These are phyloP conservation scores for Alouatta palliata DNA, from an alignment of 2,113 vertebrate species.

Conservation along the genomic window DNA sequence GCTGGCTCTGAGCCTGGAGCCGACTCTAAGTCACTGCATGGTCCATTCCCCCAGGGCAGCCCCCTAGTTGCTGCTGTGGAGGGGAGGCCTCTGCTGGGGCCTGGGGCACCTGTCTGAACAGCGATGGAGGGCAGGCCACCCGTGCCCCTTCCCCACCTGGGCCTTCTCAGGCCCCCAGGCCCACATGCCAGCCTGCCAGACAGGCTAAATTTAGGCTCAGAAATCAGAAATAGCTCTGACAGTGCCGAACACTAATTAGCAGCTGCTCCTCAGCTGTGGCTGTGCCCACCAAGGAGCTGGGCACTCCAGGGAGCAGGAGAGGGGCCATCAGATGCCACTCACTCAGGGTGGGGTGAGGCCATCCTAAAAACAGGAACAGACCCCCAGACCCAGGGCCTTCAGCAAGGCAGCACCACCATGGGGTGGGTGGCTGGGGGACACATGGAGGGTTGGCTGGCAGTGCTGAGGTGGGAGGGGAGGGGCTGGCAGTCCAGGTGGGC, in stretches of 20 bases:
- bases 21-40: neutral
- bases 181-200: conserved; percentile 69
- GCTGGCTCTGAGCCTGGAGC: neutral
- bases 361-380: neutral
- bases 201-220: conserved; percentile 75
- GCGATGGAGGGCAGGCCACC: neutral
- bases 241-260: conserved; percentile 72
- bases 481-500: neutral
- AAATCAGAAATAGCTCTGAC: conserved; percentile 80
- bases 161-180: conserved; percentile 39
- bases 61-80: neutral
- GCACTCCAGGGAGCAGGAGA: neutral
- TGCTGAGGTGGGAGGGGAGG: neutral
- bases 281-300: conserved; percentile 54
- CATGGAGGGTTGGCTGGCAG: neutral
- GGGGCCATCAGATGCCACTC: neutral
- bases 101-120: neutral
- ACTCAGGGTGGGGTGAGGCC: neutral
- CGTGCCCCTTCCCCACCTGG: conserved; percentile 65
- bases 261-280: conserved; percentile 66
- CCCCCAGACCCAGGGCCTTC: neutral
- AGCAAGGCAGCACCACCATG: neutral
- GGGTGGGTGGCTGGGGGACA: neutral
- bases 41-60: too few relatives aligned
- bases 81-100: neutral